phyloP scores from a whole-genome alignment of 2,888 invertebrate species.

The Calameuta pallipes region DNA sequence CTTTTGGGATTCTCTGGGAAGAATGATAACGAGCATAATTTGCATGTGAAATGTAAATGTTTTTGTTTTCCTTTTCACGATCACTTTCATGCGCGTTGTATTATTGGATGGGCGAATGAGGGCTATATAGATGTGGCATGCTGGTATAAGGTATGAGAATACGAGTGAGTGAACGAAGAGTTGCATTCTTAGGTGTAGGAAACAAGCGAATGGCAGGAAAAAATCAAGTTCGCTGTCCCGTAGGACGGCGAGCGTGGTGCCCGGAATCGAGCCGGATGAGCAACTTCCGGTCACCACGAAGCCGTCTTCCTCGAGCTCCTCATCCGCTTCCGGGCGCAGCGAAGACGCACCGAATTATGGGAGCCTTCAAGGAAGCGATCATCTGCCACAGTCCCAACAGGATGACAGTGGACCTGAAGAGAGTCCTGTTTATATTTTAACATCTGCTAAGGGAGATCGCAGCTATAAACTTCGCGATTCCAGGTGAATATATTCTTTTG shows the following conservation, averaged over 20 bases:
- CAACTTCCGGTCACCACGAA: constrained; percentile 45
- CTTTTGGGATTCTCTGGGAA: too few species aligned
- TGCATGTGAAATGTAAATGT: too few species aligned
- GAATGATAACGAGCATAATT: too few species aligned
- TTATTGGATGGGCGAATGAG: background rate
- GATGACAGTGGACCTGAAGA: constrained; percentile 63
- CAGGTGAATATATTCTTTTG: constrained; percentile 67
- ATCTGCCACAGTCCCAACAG: constrained; percentile 59
- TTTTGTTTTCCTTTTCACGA: constrained; percentile 5
- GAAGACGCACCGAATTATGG: constrained; percentile 58
- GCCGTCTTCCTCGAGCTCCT: constrained; percentile 58
- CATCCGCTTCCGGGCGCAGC: constrained; percentile 62
- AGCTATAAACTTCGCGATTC: constrained; percentile 80
- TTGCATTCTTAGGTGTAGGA: constrained; percentile 54
- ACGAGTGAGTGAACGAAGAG: background rate
- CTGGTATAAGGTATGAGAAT: background rate
- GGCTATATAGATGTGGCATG: background rate
- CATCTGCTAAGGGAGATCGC: constrained; percentile 62
- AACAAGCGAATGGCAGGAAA: constrained; percentile 61
- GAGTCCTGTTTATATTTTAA: constrained; percentile 61
- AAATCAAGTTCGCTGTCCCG: constrained; percentile 60
- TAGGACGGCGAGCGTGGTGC: constrained; percentile 59
- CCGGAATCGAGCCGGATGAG: constrained; percentile 49
- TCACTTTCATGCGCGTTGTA: background rate
- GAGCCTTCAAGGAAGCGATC: constrained; percentile 57